Conservation (phyloP, 1,140 invertebrate species). For the Hylyphantes graminicola region DNA sequence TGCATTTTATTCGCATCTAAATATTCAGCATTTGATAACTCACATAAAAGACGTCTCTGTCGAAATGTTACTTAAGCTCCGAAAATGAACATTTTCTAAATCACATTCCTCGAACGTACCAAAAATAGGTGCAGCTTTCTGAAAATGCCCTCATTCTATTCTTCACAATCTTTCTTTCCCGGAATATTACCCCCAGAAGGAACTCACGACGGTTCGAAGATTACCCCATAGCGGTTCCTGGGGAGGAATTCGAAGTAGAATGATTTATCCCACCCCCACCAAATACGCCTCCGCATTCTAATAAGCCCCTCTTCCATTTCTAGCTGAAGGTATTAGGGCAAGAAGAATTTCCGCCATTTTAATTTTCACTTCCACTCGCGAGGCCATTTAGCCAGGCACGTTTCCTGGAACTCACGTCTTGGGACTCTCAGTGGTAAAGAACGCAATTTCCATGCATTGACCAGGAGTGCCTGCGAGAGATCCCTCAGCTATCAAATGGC, state of each 20-base stretch:
- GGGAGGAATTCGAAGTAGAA: slow-evolving; percentile 8
- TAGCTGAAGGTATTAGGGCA: background rate
- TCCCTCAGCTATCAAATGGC: slow-evolving; percentile 29
- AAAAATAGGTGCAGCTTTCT: too few relatives aligned
- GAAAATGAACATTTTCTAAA: too few relatives aligned
- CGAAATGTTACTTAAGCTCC: too few relatives aligned
- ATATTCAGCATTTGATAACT: too few relatives aligned
- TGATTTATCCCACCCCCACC: slow-evolving; percentile 42
- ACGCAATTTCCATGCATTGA: slow-evolving; percentile 28
- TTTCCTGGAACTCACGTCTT: background rate
- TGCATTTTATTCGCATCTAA: too few relatives aligned
- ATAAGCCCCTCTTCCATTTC: background rate
- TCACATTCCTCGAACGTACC: too few relatives aligned
- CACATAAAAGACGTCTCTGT: too few relatives aligned
- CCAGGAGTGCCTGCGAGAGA: background rate
- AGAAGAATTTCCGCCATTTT: slow-evolving; percentile 18
- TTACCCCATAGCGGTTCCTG: slow-evolving; percentile 4
- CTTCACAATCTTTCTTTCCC: too few relatives aligned
- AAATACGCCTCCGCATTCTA: slow-evolving; percentile 9
- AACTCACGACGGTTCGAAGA: background rate
- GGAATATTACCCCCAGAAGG: too few relatives aligned
- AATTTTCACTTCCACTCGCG: slow-evolving; percentile 21
- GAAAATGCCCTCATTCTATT: too few relatives aligned
- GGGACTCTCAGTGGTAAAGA: slow-evolving; percentile 5
- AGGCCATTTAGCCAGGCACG: background rate